Evolutionary conservation across 2,113 vertebrate genomes (phyloP), one percentile per base, ranked within the genome.

Genomic region (Gallinago media): DNA sequence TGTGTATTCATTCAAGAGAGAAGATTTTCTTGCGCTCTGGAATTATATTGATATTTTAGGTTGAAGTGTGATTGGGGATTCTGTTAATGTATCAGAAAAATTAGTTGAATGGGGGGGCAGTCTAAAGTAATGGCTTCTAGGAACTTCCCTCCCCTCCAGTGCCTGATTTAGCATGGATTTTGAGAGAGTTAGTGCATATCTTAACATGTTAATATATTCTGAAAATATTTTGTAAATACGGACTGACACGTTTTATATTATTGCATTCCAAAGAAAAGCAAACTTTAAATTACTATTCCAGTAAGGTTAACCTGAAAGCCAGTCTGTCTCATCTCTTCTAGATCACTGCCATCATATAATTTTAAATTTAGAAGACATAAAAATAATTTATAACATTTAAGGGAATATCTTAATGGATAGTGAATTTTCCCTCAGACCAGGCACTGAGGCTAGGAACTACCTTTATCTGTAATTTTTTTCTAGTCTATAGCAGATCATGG

Each of bases 171-270:
- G 36, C 32, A 10, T n/a, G 58, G 36, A 40, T 77, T 90, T 85
- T 32, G 46, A 79, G 72, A 62, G 54, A 44, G 22, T 36, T 79
- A 65, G 62, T 78, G 47, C 6, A 8, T 72, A 14, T 66, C 54
- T 96, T 73, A 90, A 71, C 44, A 36, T 68, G 34, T 36, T 79
- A 63, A 74, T 91, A 23, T 79, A 72, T 67, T 82, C 49, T 68
- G 52, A 93, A 78, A 89, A 59, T 75, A 54, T 62, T 96, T 87
- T 59, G 55, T 81, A 95, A 87, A 81, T 89, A 72, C 17, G 20
- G 74, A 40, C 62, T 79, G 56, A 66, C 46, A 54, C 7, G 1
- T 83, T 83, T 86, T 81, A 21, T 85, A 63, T 78, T 87, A 71
- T 42, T 88, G 58, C 47, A 27, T 44, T 75, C 78, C 66, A 56